Evolutionary conservation across 1,140 invertebrate genomes (phyloP), one percentile per base, ranked within the genome.

Genomic region (Ctenoplectra terminalis): DNA sequence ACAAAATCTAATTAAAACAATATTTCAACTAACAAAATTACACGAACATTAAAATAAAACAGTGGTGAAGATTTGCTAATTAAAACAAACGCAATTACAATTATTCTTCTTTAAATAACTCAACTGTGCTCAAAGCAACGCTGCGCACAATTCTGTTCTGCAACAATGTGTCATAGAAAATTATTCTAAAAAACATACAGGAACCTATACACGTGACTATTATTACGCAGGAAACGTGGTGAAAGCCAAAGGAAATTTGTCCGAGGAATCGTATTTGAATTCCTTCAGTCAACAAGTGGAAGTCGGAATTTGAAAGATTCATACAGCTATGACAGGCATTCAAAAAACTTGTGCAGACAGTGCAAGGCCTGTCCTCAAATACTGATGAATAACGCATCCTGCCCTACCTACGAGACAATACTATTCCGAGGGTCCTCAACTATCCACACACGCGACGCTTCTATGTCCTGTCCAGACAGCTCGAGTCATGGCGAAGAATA

Each of bases 301-400:
- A 70, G 50, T 69, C 26, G 63, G 63, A 72, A 61, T 72, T 72
- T 40, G 13, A 72, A 72, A 61, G 43, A 79, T 61, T 72, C 67
- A 60, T 71, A 50, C 31, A 52, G 52, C n/a, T 43, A 50, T 26
- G 69, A 52, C 52, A 31, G 69, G n/a, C 52, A 43, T 52, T 72
- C 1, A 63, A 79, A 61, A 78, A 79, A 79, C 26, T 72, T 48
- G 29, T n/a, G 56, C 56, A 31, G 46, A 40, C 37, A 72, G 56
- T 52, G 77, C 29, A 52, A 63, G 69, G 56, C n/a, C 31, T 71
- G 75, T 61, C 46, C 43, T 86, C 71, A 81, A 76, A 70, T 50
- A 70, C 79, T 48, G 85, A 85, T 86, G 83, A 86, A 86, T 85
- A 86, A 86, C 85, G 79, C 83, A 86, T 86, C 63, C 84, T 78